Percentiles rank a stretch among this genome's conserved stretches.
Evolutionary conservation across 1,140 invertebrate species (phyloP).

Genomic region (Musca vetustissima): DNA sequence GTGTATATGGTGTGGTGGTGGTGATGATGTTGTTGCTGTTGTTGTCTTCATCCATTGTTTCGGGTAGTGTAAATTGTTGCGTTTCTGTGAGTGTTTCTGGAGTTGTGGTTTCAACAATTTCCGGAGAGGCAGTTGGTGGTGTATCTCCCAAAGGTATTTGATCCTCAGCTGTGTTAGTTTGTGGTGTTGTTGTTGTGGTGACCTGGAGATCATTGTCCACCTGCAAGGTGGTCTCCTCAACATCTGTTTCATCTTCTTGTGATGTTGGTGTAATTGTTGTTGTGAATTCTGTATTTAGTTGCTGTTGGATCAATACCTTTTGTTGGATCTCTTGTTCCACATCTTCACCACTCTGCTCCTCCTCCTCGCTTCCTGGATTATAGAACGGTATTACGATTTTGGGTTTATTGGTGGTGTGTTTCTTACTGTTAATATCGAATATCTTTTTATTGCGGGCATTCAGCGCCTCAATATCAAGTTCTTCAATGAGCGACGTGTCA

Average conservation of each 20-base stretch:
- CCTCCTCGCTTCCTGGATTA: not conserved
- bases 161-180: no score
- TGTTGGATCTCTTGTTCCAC: conserved; percentile 3
- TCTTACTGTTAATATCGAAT: conserved; percentile 56
- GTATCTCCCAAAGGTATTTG: no score
- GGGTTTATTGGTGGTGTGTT: conserved; percentile 50
- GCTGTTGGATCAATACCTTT: conserved; percentile 8
- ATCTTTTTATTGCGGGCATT: conserved; percentile 60
- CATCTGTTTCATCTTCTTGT: not conserved
- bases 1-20: not conserved
- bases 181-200: no score
- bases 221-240: not conserved
- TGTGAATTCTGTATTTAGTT: not conserved
- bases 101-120: no score
- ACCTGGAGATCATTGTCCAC: no score
- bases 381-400: conserved; percentile 32
- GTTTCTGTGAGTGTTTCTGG: no score
- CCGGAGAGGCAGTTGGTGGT: no score
- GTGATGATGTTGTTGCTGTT: not conserved
- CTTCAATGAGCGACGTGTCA: conserved; percentile 46
- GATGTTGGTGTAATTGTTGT: conserved; percentile 3
- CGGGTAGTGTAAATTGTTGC: no score
- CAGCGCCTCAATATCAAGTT: conserved; percentile 55
- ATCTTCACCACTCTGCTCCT: no score
- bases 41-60: no score